Conservation (phyloP, 2,797 vertebrate genomes). For the Fistularia tabacaria region DNA sequence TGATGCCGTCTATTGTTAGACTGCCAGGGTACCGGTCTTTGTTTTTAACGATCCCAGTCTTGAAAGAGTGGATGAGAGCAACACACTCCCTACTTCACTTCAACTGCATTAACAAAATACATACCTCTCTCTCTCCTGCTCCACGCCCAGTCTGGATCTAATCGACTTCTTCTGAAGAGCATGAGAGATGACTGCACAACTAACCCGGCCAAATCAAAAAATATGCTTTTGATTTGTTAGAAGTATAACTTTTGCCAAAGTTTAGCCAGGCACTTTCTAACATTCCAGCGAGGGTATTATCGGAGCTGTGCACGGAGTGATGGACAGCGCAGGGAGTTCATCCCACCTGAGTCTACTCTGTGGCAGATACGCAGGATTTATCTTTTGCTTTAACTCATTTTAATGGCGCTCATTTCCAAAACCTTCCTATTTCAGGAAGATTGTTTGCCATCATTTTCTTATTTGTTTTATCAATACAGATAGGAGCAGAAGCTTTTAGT, state of each 20-base stretch:
- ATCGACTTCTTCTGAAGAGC: conserved; percentile 12
- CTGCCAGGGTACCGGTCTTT: too few species aligned
- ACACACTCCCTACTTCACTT: conserved; percentile 13
- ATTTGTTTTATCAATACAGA: too few species aligned
- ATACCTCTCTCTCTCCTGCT: conserved; percentile 7
- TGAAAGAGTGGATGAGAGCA: background rate
- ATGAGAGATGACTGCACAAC: conserved; percentile 20
- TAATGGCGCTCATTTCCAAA: too few species aligned
- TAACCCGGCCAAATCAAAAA: conserved; percentile 30
- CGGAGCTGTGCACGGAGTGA: conserved; percentile 6
- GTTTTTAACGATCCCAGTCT: too few species aligned
- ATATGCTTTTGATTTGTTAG: conserved; percentile 43
- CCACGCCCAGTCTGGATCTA: conserved; percentile 24
- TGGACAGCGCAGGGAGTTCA: conserved; percentile 8
- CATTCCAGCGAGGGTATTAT: conserved; percentile 10
- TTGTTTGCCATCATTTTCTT: too few species aligned
- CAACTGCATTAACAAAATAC: conserved; percentile 17
- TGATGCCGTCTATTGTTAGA: too few species aligned
- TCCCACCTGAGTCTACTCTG: background rate
- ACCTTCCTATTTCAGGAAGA: too few species aligned
- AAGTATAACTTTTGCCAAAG: conserved; percentile 22
- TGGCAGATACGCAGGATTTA: too few species aligned
- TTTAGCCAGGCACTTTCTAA: background rate
- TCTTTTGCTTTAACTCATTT: too few species aligned
- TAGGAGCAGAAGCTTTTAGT: too few species aligned